phyloP scores from a whole-genome alignment of 2,888 invertebrate species.

The Diplolepis rosae region DNA sequence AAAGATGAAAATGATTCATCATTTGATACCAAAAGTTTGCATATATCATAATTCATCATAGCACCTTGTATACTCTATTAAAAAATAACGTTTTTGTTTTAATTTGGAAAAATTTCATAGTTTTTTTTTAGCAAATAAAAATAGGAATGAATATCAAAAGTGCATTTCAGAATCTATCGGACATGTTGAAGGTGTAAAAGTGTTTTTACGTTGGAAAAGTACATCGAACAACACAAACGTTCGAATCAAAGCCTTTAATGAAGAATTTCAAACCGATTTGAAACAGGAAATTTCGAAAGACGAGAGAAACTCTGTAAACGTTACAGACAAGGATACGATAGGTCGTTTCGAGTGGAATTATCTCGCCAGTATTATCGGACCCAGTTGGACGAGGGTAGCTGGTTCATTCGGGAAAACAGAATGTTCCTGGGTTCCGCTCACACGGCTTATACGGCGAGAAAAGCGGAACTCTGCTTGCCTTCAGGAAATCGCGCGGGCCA shows the following conservation, averaged over 20 bases:
- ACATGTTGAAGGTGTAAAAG: too few species aligned
- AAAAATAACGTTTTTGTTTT: too few species aligned
- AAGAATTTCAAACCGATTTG: conserved; percentile 18
- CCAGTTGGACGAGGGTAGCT: conserved; percentile 15
- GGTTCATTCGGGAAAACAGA: conserved; percentile 37
- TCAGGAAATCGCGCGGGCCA: conserved; percentile 55
- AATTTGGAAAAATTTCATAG: too few species aligned
- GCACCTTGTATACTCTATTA: too few species aligned
- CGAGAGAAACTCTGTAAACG: background rate
- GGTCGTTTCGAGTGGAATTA: conserved; percentile 21
- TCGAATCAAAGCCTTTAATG: conserved; percentile 9
- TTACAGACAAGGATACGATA: background rate
- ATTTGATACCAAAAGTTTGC: too few species aligned
- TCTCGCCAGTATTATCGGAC: conserved; percentile 1
- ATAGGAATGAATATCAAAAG: too few species aligned
- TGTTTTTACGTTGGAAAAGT: too few species aligned
- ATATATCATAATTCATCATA: too few species aligned
- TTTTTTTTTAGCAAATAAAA: too few species aligned
- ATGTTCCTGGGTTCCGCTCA: conserved; percentile 32
- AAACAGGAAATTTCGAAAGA: conserved; percentile 25
- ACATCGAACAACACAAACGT: too few species aligned
- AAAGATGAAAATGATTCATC: too few species aligned
- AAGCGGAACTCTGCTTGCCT: conserved; percentile 43
- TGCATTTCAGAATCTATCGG: too few species aligned
- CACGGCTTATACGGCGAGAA: conserved; percentile 37